Evolutionary conservation across 2,797 vertebrate genomes (phyloP).

Genomic region (Coluber constrictor): DNA sequence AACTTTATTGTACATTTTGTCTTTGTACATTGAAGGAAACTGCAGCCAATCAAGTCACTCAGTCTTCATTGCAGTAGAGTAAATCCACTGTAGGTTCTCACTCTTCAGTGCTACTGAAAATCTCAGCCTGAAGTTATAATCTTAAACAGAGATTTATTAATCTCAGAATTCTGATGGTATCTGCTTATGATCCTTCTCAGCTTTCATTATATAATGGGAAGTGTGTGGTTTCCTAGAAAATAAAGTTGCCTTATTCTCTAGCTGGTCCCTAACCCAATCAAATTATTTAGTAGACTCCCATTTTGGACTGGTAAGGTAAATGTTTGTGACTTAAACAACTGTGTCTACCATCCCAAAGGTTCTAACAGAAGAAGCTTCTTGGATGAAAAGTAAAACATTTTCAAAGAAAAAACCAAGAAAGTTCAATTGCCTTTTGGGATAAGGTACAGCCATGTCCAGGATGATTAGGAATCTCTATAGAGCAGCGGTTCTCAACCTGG

Average conservation of each 20-base stretch:
- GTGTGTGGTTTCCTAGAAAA: not conserved
- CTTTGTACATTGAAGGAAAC: not conserved
- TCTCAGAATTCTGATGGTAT: not conserved
- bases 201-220: not conserved
- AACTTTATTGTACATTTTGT: not conserved
- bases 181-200: not conserved
- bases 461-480: too few relatives aligned
- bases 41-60: not conserved
- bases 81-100: not conserved
- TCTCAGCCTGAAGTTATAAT: not conserved
- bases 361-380: too few relatives aligned
- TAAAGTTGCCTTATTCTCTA: not conserved
- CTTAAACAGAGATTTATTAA: not conserved
- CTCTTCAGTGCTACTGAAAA: not conserved
- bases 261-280: not conserved
- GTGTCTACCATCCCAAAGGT: not conserved
- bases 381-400: too few relatives aligned
- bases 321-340: not conserved
- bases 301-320: not conserved
- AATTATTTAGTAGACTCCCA: not conserved
- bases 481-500: too few relatives aligned
- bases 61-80: not conserved
- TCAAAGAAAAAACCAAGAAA: too few relatives aligned
- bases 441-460: too few relatives aligned
- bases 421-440: too few relatives aligned